Conservation (phyloP, 2,113 vertebrate species). For the Hippopotamus amphibius region DNA sequence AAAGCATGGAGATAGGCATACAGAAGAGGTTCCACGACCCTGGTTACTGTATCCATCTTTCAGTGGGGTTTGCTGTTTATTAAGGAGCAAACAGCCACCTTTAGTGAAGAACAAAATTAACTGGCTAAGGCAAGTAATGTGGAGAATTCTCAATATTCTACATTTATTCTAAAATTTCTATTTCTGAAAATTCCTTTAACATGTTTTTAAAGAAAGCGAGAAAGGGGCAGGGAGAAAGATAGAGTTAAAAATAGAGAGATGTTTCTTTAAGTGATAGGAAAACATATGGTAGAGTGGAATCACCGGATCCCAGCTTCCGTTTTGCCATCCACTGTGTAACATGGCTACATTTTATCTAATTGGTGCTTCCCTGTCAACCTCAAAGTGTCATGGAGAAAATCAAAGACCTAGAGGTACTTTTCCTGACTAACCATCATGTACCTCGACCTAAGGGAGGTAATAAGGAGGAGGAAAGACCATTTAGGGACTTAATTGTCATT, state of each 20-base stretch:
- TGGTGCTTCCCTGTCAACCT: not conserved
- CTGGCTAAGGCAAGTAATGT: not conserved
- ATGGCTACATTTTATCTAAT: not conserved
- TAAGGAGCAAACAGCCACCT: not conserved
- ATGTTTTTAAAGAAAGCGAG: slow-evolving; percentile 15
- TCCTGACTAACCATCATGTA: not conserved
- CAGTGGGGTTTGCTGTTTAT: not conserved
- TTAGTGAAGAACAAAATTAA: not conserved
- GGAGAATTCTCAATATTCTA: not conserved
- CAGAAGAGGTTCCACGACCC: not conserved
- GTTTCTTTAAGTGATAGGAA: not conserved
- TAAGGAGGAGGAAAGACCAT: not conserved
- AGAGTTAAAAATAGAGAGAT: not conserved
- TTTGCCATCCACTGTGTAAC: not conserved
- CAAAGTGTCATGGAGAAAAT: not conserved
- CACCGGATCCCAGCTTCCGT: not conserved
- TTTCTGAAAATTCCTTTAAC: not conserved
- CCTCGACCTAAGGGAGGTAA: not conserved
- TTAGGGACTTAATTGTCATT: not conserved
- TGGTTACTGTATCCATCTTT: not conserved
- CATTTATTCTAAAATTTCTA: not conserved
- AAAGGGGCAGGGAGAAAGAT: not conserved
- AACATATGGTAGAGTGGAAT: not conserved
- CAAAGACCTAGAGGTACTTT: not conserved
- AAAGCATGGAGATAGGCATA: not conserved